Evolutionary conservation across 2,888 invertebrate genomes (phyloP), one percentile per base, ranked within the genome.

Genomic region (Allacma fusca): DNA sequence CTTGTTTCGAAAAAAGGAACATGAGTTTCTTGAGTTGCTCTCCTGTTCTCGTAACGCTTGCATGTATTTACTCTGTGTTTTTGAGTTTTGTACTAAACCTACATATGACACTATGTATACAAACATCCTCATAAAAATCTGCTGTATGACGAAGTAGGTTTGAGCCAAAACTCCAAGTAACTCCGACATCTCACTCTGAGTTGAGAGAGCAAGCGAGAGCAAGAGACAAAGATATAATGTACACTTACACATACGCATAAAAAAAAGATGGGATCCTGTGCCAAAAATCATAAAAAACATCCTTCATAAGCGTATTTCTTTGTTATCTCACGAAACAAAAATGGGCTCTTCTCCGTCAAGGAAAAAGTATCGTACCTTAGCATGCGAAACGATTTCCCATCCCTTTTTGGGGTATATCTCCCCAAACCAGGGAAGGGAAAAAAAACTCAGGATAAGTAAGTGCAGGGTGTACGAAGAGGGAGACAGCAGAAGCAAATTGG

Each of bases 231-330:
- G 50, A 50, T 50, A 50, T 50, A 50, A 16, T 50, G 50, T 16
- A 12, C 50, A 50, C 50, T 50, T 50, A 50, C 50, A 4, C 19
- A 50, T 12, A 50, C 19, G 19, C n/a, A 50, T 2, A 50, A 12
- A 50, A 50, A 50, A 50, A 50, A 50, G 7, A 50, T n/a, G 19
- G 19, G 19, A 50, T 5, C 16, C 50, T 50, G 19, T 50, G 50
- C 50, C 50, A 50, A n/a, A 50, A 50, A 50, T 50, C 50, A 50
- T 50, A 50, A 50, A 34, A 50, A 50, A 50, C 50, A 50, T 50
- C n/a, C 50, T 50, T 50, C 50, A 50, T 50, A 50, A 50, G 50
- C 50, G 50, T 50, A 50, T 50, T 50, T 50, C 50, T 50, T 50
- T 50, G 50, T 50, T 50, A 50, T 50, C 50, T 50, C 50, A 50